Base-by-base conservation (phyloP, 2,113 vertebrate species). In the Poeciliopsis prolifica region DNA sequence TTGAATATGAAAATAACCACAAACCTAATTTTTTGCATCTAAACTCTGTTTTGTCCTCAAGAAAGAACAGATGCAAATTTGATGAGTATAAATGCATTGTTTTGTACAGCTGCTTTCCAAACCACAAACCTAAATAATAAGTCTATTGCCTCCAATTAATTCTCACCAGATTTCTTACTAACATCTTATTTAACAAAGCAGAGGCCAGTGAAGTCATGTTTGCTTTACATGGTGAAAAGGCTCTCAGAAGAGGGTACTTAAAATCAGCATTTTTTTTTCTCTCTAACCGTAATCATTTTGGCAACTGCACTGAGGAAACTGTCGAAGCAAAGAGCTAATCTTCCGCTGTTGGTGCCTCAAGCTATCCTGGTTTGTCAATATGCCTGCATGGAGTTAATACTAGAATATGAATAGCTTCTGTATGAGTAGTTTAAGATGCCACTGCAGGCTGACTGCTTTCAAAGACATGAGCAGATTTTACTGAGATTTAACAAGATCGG, bases 291-390 rank as follows among this genome's bases (percentile, higher is more conserved):
- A 42, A 60, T 73, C 12, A 58, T 79, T 68, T 78, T 81, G 69
- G 72, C 61, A 72, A 37, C 19, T 70, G 2, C 28, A 19, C 28
- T 30, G 31, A 60, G 70, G 72, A 86, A 88, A 79, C 82, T 65
- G 62, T 35, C 44, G 40, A 81, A 75, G 80, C 54, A 73, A 74
- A 19, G 65, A 42, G 74, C 70, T 80, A 73, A 86, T 74, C 70
- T 72, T 80, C 58, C 51, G 33, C 77, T 75, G 66, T 62, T 66
- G 61, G 60, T 73, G 83, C 81, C 81, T 83, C 65, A 51, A 80
- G 86, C 82, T 81, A 85, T 75, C 66, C 61, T 51, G 14, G 78
- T 82, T 58, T 80, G 76, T 86, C 81, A 85, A 86, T 86, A 83
- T 37, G 68, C 73, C 78, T 81, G 80, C 70, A 73, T 75, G 65